Evolutionary conservation across 2,113 vertebrate species (phyloP), one percentile per base, ranked within the genome.

Genomic region (Clarias batrachus): DNA sequence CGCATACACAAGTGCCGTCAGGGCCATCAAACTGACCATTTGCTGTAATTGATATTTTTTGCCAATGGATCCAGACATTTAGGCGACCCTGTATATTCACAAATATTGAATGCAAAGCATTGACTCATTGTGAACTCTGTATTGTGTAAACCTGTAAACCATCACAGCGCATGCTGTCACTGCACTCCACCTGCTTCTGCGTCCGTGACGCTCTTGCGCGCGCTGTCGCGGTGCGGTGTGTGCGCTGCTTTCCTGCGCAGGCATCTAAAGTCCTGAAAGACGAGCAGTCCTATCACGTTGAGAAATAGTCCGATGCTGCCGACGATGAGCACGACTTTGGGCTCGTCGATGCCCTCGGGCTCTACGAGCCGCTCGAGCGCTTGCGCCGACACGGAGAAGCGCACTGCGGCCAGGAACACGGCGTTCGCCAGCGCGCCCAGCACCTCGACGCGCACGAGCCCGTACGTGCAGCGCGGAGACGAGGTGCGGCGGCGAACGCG

Each of bases 401-500:
- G 94, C 21, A 96, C 93, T 10, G 95, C 95, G 0, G 92, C 83
- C 74, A 96, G 93, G 91, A 96, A 96, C 54, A 96, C 96, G 1
- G 96, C 96, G 90, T 96, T 96, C 92, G 93, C 88, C 66, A 96
- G 93, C 7, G 96, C 96, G 4, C 96, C 96, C 90, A 97, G 93
- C 81, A 94, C 96, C 93, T 96, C 96, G 1, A 96, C 96, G 14
- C 96, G 94, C 73, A 89, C 89, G 87, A 95, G 94, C 80, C 96
- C 96, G 79, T 93, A 97, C 23, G 95, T 94, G 90, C 93, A 94
- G 12, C 90, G 81, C 0, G 92, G 90, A 0, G 93, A 87, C 17
- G 84, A 25, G n/a, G 84, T 82, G 37, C 94, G 94, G 3, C 94
- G 95, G 14, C 95, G 93, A 21, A 96, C 82, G 60, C 89, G 92